Conservation (phyloP, 2,888 invertebrate genomes). For the Phanerotoma sp. region DNA sequence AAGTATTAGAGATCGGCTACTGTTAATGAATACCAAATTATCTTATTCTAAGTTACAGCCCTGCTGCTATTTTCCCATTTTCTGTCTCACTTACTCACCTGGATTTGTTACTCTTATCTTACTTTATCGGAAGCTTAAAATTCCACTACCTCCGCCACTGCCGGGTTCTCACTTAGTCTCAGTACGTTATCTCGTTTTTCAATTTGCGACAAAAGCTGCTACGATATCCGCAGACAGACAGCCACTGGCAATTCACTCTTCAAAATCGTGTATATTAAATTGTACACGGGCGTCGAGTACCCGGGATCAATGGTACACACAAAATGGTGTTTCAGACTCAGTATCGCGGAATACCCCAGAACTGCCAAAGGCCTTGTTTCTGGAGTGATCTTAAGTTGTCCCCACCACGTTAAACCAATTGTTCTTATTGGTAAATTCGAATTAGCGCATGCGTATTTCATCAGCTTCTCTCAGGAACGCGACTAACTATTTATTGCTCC, state of each 20-base stretch:
- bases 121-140: slow-evolving; percentile 6
- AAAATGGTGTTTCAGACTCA: slow-evolving; percentile 44
- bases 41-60: slow-evolving; percentile 9
- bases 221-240: slow-evolving; percentile 41
- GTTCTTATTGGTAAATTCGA: slow-evolving; percentile 40
- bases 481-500: slow-evolving; percentile 4
- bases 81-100: slow-evolving; percentile 11
- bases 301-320: slow-evolving; percentile 47
- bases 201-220: slow-evolving; percentile 16
- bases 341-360: slow-evolving; percentile 26
- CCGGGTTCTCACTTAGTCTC: slow-evolving; percentile 15
- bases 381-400: neutral
- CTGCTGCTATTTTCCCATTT: slow-evolving; percentile 13
- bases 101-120: slow-evolving; percentile 8
- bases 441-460: slow-evolving; percentile 32
- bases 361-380: slow-evolving; percentile 11
- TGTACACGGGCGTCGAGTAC: slow-evolving; percentile 52
- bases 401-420: neutral
- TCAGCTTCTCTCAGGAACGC: slow-evolving; percentile 9
- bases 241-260: slow-evolving; percentile 48
- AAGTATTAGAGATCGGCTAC: too few species aligned
- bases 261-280: slow-evolving; percentile 44
- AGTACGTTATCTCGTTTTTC: slow-evolving; percentile 5
- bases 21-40: slow-evolving; percentile 4
- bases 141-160: slow-evolving; percentile 25